Evolutionary conservation across 2,113 vertebrate species (phyloP).

Genomic region (Cygnus atratus): DNA sequence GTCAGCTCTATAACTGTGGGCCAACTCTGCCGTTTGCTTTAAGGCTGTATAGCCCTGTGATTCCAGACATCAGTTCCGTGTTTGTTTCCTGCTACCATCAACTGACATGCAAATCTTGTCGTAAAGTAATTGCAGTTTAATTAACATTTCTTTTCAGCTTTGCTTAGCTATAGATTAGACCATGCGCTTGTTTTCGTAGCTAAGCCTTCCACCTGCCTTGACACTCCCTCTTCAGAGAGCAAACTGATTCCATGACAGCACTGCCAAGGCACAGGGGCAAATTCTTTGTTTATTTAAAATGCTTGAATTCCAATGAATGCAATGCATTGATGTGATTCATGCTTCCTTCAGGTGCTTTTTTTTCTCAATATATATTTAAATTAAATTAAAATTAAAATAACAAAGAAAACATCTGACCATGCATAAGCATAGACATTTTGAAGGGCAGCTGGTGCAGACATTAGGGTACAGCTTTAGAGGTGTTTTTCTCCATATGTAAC

Average conservation of each 20-base stretch:
- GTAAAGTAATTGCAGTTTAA: neutral
- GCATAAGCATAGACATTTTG: neutral
- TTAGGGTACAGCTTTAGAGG: neutral
- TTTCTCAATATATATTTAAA: neutral
- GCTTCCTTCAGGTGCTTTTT: neutral
- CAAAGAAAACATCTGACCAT: neutral
- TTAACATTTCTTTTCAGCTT: slow-evolving; percentile 13
- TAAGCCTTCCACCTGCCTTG: neutral
- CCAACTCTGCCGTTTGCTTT: neutral
- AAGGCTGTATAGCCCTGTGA: neutral
- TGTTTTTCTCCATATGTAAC: neutral
- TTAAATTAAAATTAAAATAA: neutral
- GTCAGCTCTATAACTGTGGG: neutral
- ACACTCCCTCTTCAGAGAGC: neutral
- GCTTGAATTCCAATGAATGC: neutral
- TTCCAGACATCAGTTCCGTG: neutral
- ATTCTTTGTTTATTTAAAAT: neutral
- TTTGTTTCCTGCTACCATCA: neutral
- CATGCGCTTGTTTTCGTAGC: neutral
- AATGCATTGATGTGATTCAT: neutral
- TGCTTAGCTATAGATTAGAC: neutral
- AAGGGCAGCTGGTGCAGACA: neutral
- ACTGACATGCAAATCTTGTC: neutral
- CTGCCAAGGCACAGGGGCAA: neutral
- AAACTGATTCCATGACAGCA: neutral